Evolutionary conservation across 2,797 vertebrate species (phyloP).

Genomic region (Acomys russatus): DNA sequence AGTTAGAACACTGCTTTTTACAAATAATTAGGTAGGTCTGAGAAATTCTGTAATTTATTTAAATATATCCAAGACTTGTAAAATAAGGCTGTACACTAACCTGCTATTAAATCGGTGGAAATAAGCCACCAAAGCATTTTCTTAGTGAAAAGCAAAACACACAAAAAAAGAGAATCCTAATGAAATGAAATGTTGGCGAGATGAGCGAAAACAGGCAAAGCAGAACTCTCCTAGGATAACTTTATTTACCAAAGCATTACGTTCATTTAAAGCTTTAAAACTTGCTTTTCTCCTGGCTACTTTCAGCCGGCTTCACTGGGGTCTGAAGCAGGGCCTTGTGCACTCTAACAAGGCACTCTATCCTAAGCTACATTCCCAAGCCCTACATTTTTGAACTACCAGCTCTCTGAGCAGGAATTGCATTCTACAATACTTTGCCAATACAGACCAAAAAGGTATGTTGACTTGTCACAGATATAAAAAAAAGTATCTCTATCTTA

Average conservation of each 20-base stretch:
- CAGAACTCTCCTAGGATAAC: not conserved
- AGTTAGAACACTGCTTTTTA: conserved; percentile 35
- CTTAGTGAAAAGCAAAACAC: not conserved
- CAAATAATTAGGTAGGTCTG: conserved; percentile 17
- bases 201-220: conserved; percentile 23
- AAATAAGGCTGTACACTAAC: conserved; percentile 24
- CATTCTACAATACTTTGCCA: conserved; percentile 39
- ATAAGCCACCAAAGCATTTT: conserved; percentile 17
- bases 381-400: conserved; percentile 50
- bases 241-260: conserved; percentile 1
- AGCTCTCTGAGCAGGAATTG: conserved; percentile 18
- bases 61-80: conserved; percentile 42
- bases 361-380: not conserved
- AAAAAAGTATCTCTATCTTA: conserved; percentile 49
- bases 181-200: conserved; percentile 15
- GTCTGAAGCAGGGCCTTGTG: not conserved
- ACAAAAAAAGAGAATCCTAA: conserved; percentile 14
- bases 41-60: conserved; percentile 52
- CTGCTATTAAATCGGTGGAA: conserved; percentile 45
- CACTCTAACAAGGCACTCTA: not conserved
- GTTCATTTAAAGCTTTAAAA: conserved; percentile 21
- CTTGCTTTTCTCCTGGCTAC: not conserved
- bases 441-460: conserved; percentile 17
- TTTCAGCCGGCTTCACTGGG: not conserved
- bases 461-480: not conserved